Base-by-base conservation (phyloP, 2,888 invertebrate genomes). In the Cryptops parisi region DNA sequence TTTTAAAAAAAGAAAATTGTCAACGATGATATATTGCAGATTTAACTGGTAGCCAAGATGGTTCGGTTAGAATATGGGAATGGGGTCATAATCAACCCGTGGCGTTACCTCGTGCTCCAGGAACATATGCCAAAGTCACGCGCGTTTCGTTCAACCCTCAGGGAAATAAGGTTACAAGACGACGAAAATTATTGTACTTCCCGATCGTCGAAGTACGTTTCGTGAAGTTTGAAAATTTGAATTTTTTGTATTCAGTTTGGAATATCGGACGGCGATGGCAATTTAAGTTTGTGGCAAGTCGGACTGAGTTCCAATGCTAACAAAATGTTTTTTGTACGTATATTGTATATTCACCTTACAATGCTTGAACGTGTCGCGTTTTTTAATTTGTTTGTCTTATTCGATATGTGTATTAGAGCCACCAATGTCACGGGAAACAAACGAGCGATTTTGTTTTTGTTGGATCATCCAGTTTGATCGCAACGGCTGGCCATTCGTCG, bases 371-470 rank as follows among this genome's bases (percentile, higher is more conserved):
- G 23, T 15, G 23, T n/a, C n/a, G 5, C 19, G 22, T 33, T 1
- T 12, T 38, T 1, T 33, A 15, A 19, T 25, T 41, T 40, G 17
- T 52, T 43, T 53, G 44, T 52, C 9, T 33, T 33, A 33, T 33
- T 33, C 15, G 9, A 33, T 9, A 33, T 33, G 33, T 50, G 38
- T 47, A 22, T 43, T 75, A 96, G 96, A 94, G 85, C 55, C 81
- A 89, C 64, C 89, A 89, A 70, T 97, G 96, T 68, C 97, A 98
- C 72, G 90, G 84, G 70, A 98, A 97, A 75, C 85, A 90, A 58
- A 88, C 94, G 27, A 84, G 88, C 62, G 98, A 98, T 73, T 97
- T 98, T 69, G 89, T 90, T 55, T 98, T 97, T 73, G 78, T 98
- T 59, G 94, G 94, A n/a, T 94, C 96, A 23, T 96, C 96, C 71